phyloP scores from a whole-genome alignment of 1,140 invertebrate species.

The Cotesia glomerata region DNA sequence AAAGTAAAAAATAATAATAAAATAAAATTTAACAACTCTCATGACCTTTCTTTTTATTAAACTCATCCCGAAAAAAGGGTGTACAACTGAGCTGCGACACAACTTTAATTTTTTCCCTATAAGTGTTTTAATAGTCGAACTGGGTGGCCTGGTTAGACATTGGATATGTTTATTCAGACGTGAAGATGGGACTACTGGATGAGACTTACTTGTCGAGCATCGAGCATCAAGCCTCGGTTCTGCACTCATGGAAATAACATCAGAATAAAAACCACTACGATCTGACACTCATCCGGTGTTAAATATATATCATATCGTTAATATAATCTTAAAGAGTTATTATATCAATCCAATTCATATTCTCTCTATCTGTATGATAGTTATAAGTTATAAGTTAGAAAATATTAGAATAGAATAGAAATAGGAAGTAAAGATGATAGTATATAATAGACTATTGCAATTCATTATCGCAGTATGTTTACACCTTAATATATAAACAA shows the following conservation, averaged over 20 bases:
- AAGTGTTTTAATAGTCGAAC: constrained; percentile 57
- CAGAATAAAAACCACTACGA: constrained; percentile 46
- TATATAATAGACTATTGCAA: constrained; percentile 53
- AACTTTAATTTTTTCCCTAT: constrained; percentile 51
- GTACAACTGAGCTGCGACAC: constrained; percentile 31
- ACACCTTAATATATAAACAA: constrained; percentile 61
- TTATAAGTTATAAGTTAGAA: no score
- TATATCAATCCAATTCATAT: constrained; percentile 36
- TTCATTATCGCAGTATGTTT: constrained; percentile 61
- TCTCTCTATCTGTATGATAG: not conserved
- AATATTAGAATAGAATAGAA: no score
- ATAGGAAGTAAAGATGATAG: no score
- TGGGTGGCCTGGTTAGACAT: constrained; percentile 58
- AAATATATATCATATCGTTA: constrained; percentile 32
- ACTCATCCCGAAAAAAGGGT: constrained; percentile 21
- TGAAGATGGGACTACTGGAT: constrained; percentile 43
- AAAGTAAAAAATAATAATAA: not conserved
- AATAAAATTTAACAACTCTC: constrained; percentile 16
- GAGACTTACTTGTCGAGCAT: constrained; percentile 45
- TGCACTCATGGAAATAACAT: constrained; percentile 34
- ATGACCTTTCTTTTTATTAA: constrained; percentile 22
- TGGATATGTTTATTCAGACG: constrained; percentile 62
- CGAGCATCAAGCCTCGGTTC: constrained; percentile 21
- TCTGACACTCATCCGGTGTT: constrained; percentile 53
- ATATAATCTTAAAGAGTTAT: constrained; percentile 46